These are phyloP conservation scores for Lucinisca nassula DNA, from an alignment of 2,888 invertebrate species.

Conservation along the genomic window DNA sequence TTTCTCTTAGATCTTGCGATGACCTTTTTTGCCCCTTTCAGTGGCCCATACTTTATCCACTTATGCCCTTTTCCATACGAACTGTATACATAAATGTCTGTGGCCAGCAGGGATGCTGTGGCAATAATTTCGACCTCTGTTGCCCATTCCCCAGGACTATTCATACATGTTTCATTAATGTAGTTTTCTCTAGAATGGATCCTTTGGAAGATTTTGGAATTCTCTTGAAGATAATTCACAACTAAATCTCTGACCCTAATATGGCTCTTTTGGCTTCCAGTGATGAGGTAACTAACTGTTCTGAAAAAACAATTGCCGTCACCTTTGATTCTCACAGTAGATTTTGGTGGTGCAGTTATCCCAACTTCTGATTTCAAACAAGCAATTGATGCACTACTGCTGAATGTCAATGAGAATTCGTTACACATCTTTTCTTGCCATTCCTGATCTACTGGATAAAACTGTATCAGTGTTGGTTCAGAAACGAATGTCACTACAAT, in stretches of 20 bases:
- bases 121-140: not conserved
- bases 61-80: not conserved
- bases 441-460: too few relatives aligned
- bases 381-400: too few relatives aligned
- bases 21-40: too few relatives aligned
- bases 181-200: not conserved
- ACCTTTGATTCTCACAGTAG: not conserved
- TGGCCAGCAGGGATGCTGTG: not conserved
- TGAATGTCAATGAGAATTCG: too few relatives aligned
- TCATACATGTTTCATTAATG: not conserved
- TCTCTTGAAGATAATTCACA: not conserved
- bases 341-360: not conserved
- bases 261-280: not conserved
- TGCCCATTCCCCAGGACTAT: not conserved
- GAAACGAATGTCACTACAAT: too few relatives aligned
- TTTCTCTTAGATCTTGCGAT: not conserved
- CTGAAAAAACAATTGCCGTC: not conserved
- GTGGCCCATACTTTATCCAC: not conserved
- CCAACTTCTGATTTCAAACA: not conserved
- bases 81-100: not conserved
- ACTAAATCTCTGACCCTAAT: not conserved
- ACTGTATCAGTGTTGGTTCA: too few relatives aligned
- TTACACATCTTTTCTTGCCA: too few relatives aligned
- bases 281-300: not conserved
- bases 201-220: not conserved